A percentile compares a stretch with the other conserved stretches of the same genome.
Conservation (phyloP, 2,113 vertebrate species). For the Aldabrachelys gigantea region DNA sequence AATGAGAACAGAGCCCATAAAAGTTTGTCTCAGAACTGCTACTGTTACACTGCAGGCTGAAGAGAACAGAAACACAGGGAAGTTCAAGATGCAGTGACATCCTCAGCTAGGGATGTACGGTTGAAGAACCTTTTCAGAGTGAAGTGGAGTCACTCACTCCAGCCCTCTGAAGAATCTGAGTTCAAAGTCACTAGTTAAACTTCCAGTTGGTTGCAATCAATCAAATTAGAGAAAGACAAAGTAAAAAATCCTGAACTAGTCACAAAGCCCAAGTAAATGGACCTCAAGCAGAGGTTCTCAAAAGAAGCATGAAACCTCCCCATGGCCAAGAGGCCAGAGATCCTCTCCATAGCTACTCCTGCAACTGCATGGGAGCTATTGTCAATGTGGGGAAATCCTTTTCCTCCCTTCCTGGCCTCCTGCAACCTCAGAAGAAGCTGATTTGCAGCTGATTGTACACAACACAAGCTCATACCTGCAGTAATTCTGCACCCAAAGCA, state of each 20-base stretch:
- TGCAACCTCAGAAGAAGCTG: accelerated
- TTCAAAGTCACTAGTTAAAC: background rate
- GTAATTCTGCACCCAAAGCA: background rate
- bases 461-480: background rate
- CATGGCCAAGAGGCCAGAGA: accelerated
- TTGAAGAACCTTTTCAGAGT: background rate
- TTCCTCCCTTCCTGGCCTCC: background rate
- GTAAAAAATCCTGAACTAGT: accelerated
- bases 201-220: background rate
- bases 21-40: background rate
- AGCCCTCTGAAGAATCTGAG: background rate
- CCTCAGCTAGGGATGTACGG: background rate
- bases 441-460: background rate
- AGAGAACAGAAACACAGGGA: background rate
- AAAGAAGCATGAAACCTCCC: background rate
- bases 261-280: background rate
- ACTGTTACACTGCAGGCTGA: accelerated
- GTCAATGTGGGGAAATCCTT: background rate
- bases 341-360: background rate
- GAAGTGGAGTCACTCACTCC: accelerated
- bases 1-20: background rate
- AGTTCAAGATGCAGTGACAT: accelerated
- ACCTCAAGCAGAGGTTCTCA: background rate
- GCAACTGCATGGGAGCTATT: background rate
- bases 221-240: background rate